These are phyloP conservation scores for Beroe forskalii DNA, from an alignment of 37 sponge, comb jelly and placozoan species.

Conservation along the genomic window DNA sequence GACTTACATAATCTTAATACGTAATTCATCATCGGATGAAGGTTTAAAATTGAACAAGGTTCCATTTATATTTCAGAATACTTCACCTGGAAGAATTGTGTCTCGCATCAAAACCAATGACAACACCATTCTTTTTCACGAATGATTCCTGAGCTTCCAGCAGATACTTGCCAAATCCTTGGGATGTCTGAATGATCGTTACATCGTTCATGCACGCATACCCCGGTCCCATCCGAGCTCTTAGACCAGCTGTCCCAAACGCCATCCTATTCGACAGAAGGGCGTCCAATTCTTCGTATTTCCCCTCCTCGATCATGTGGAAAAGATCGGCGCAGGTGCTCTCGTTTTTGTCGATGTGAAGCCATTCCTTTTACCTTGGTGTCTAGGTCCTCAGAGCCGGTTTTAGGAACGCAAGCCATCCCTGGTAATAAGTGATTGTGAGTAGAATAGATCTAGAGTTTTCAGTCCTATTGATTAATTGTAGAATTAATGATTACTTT, in stretches of 20 bases:
- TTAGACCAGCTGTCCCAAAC: slow-evolving; percentile 87
- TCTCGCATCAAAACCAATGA: slow-evolving; percentile 93
- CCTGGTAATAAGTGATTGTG: no score
- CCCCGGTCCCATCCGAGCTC: slow-evolving; percentile 95
- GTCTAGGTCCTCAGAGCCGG: not conserved
- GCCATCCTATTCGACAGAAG: slow-evolving; percentile 78
- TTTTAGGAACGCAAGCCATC: no score
- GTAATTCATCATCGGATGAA: no score
- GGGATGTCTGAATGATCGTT: slow-evolving; percentile 96
- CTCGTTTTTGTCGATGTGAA: slow-evolving; percentile 12
- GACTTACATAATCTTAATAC: no score
- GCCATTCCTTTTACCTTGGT: not conserved
- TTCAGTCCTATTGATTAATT: no score
- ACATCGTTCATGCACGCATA: slow-evolving; percentile 93
- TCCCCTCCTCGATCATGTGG: slow-evolving; percentile 65
- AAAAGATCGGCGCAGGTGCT: slow-evolving; percentile 72
- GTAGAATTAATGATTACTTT: no score
- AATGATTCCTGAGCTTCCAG: not conserved
- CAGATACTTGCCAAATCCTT: slow-evolving; percentile 71
- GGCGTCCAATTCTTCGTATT: slow-evolving; percentile 66
- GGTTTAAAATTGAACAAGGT: no score
- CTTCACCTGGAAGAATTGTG: slow-evolving; percentile 91
- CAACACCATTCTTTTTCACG: slow-evolving; percentile 78
- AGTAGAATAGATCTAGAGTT: no score
- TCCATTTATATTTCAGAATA: no score